Base-by-base conservation (phyloP, 1,140 invertebrate species). In the Geopemphigus sp. region DNA sequence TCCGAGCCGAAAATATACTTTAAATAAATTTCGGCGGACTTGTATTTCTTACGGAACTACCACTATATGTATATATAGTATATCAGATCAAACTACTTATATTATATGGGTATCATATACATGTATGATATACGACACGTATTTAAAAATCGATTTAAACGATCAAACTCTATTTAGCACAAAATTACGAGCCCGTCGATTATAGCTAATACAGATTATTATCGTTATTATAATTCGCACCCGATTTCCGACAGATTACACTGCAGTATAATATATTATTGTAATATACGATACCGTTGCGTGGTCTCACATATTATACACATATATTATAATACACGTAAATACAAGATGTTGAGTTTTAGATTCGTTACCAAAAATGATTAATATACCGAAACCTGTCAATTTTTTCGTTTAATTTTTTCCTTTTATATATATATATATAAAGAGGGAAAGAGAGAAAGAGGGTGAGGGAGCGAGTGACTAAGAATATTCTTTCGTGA, bases 41-140 rank as follows among this genome's bases (percentile, higher is more conserved):
- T 39, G 32, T 66, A 45, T 66, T 66, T 66, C 29, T 32, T 66
- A 5, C 63, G 29, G 63, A 66, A 39, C 32, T 66, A 22, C 19
- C 19, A 63, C 29, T 45, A 39, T 32, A 63, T 63, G 11, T 12
- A 50, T 12, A 50, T 11, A 50, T 12, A 50, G 8, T 29, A 17
- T 11, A 32, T 59, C 32, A 39, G 32, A 39, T 39, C 32, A 8
- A 8, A 39, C 26, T n/a, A 63, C 2, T 63, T 19, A 3, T 61
- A 29, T 32, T 6, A 32, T 19, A 8, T 39, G 3, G 32, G 29
- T n/a, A 32, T 32, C 3, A 29, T 29, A 29, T 17, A 29, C 0
- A n/a, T n/a, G n/a, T n/a, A n/a, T n/a, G n/a, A n/a, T n/a, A n/a
- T n/a, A 15, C n/a, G 5, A 61, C 15, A 61, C 61, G 17, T 32